Evolutionary conservation across 1,140 invertebrate species (phyloP).

Genomic region (Teleopsis dalmanni): DNA sequence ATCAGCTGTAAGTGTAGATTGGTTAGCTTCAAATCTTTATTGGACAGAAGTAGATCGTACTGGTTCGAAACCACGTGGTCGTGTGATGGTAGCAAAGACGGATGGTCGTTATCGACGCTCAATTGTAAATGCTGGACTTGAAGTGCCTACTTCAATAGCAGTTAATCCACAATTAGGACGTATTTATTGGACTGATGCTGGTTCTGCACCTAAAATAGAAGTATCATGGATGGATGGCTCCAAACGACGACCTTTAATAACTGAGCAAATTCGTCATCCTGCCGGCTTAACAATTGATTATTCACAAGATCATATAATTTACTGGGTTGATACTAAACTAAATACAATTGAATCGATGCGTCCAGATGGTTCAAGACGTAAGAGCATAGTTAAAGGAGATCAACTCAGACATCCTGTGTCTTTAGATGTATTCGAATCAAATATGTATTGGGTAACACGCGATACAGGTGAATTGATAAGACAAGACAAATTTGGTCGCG

Average conservation of each 20-base stretch:
- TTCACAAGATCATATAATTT: constrained; percentile 79
- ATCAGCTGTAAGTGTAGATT: constrained; percentile 80
- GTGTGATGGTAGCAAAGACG: constrained; percentile 77
- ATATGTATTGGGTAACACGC: constrained; percentile 77
- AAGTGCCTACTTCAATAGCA: constrained; percentile 76
- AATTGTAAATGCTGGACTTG: constrained; percentile 61
- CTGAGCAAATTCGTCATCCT: constrained; percentile 72
- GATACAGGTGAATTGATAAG: constrained; percentile 74
- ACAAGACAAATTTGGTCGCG: constrained; percentile 93
- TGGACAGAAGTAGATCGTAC: constrained; percentile 83
- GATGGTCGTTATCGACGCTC: constrained; percentile 84
- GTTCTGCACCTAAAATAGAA: constrained; percentile 77
- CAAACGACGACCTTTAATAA: constrained; percentile 70
- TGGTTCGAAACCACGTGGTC: constrained; percentile 61
- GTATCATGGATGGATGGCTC: constrained; percentile 93
- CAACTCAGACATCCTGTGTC: constrained; percentile 71
- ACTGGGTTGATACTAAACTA: constrained; percentile 92
- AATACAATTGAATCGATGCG: constrained; percentile 87
- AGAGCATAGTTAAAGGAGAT: constrained; percentile 64
- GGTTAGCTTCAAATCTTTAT: constrained; percentile 86
- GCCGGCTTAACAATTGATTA: constrained; percentile 85
- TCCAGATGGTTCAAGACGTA: constrained; percentile 72
- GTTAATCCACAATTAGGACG: constrained; percentile 79
- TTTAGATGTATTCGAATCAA: constrained; percentile 88
- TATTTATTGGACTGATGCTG: constrained; percentile 86